Conservation (phyloP, 2,797 vertebrate genomes). For the Pteropus rufus region DNA sequence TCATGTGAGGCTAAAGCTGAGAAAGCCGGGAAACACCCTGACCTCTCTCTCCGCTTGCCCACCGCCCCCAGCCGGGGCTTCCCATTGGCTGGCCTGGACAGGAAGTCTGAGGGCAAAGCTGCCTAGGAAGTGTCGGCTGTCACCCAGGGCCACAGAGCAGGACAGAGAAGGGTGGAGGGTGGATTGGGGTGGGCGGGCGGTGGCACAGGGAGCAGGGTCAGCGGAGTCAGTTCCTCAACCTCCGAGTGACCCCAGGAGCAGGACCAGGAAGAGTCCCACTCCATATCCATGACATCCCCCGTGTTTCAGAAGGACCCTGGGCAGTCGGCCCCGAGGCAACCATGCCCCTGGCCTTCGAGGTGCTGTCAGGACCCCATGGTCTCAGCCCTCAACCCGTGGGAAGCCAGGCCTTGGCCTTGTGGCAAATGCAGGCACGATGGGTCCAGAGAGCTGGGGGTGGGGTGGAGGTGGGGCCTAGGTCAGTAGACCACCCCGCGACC, state of each 20-base stretch:
- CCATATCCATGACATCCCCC: rapidly evolving
- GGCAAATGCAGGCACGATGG: rapidly evolving
- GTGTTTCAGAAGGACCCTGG: not conserved
- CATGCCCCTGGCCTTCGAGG: rapidly evolving
- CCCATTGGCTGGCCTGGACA: not conserved
- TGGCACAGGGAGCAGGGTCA: rapidly evolving
- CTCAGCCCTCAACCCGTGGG: not conserved
- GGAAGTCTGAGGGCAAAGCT: not conserved
- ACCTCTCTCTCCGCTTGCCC: not conserved
- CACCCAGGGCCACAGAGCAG: not conserved
- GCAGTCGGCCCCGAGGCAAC: not conserved
- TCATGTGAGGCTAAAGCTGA: not conserved
- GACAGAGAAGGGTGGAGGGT: not conserved
- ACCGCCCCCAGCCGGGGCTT: not conserved
- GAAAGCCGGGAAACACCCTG: not conserved
- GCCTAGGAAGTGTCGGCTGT: not conserved
- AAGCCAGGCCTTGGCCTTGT: not conserved
- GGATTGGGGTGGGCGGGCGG: rapidly evolving
- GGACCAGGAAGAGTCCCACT: not conserved
- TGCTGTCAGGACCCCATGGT: rapidly evolving
- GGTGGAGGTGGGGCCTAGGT: rapidly evolving
- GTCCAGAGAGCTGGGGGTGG: not conserved
- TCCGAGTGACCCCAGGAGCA: not conserved
- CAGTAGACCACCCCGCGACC: rapidly evolving
- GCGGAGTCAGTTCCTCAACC: not conserved